Conservation (phyloP, 2,888 invertebrate species). For the Chaetogeoica ovagalla region DNA sequence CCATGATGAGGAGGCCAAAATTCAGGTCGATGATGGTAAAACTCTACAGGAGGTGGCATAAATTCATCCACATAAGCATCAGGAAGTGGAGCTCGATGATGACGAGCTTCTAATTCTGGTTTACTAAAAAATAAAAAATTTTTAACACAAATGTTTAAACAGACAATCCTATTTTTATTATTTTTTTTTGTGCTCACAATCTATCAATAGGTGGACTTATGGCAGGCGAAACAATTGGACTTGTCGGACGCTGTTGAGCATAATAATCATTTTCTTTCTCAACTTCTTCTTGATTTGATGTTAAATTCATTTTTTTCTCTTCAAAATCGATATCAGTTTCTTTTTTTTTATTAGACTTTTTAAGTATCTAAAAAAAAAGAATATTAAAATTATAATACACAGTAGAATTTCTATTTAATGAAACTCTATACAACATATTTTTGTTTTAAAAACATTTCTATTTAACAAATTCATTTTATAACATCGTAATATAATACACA, state of each 20-base stretch:
- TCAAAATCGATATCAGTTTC: constrained; percentile 95
- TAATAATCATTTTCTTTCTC: constrained; percentile 73
- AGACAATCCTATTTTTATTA: too few relatives aligned
- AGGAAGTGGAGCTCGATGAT: constrained; percentile 35
- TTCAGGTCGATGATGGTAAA: constrained; percentile 54
- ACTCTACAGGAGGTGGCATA: constrained; percentile 43
- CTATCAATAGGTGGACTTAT: constrained; percentile 50
- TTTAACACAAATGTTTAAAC: not conserved
- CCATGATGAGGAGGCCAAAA: constrained; percentile 54
- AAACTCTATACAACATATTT: too few relatives aligned
- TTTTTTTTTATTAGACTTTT: constrained; percentile 88
- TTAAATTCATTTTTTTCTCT: constrained; percentile 90
- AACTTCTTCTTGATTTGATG: constrained; percentile 75
- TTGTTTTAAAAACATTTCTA: too few relatives aligned
- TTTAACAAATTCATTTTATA: too few relatives aligned
- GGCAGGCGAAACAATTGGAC: constrained; percentile 60
- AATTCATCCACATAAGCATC: constrained; percentile 45
- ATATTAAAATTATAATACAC: not conserved
- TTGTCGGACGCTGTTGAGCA: constrained; percentile 64
- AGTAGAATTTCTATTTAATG: too few relatives aligned
- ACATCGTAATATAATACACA: too few relatives aligned
- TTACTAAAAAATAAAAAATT: constrained; percentile 26
- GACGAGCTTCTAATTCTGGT: constrained; percentile 44
- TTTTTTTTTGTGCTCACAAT: constrained; percentile 34
- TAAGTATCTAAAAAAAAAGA: constrained; percentile 66